These are phyloP conservation scores for Jacana jacana DNA, from an alignment of 2,113 vertebrate genomes.

Conservation along the genomic window DNA sequence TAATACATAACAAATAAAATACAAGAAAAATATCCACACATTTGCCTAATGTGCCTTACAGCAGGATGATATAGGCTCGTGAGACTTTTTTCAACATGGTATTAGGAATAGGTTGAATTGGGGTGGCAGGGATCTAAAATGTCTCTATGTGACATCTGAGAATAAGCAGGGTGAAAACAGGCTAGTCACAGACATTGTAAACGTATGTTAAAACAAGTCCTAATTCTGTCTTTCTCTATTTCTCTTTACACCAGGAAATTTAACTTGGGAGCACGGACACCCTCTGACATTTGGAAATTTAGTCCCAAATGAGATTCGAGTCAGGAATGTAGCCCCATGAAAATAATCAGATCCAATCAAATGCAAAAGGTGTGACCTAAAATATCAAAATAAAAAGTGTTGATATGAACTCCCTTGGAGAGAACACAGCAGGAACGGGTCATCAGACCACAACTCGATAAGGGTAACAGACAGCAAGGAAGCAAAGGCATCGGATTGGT, in stretches of 20 bases:
- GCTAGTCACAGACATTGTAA: background rate
- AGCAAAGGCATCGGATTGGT: background rate
- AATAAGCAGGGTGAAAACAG: background rate
- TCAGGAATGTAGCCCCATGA: background rate
- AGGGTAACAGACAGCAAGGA: background rate
- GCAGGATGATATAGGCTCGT: background rate
- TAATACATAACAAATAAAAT: background rate
- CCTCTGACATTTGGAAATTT: constrained; percentile 18
- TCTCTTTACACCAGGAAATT: background rate
- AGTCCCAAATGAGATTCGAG: background rate
- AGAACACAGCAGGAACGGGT: background rate
- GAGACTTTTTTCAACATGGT: background rate
- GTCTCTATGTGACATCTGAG: background rate
- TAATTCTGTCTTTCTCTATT: constrained; percentile 26
- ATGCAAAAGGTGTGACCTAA: constrained; percentile 5
- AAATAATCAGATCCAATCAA: constrained; percentile 14
- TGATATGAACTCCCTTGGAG: background rate
- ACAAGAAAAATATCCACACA: background rate
- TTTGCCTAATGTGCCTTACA: background rate
- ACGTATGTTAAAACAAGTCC: background rate
- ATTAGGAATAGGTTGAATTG: background rate
- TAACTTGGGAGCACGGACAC: background rate
- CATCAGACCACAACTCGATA: background rate
- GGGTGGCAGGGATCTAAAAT: background rate
- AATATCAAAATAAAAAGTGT: constrained; percentile 13